A percentile compares a stretch with the other conserved stretches of the same genome.
Evolutionary conservation across 2,113 vertebrate genomes (phyloP).

Genomic region (zebrafish (Danio rerio)): DNA sequence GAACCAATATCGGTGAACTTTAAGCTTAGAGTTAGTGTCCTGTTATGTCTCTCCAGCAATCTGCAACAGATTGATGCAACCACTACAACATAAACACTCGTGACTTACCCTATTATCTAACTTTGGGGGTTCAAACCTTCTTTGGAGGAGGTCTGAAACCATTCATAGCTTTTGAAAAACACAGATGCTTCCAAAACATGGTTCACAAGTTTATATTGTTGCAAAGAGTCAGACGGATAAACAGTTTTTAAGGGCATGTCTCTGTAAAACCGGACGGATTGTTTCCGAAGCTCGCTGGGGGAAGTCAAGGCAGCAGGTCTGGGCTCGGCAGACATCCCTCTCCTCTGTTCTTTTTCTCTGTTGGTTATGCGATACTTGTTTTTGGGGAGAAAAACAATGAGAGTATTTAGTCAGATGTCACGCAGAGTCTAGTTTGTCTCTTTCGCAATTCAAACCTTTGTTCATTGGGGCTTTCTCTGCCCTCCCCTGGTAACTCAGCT

Average conservation of each 20-base stretch:
- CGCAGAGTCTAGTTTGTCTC: constrained; percentile 76
- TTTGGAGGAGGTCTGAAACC: constrained; percentile 60
- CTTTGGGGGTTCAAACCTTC: constrained; percentile 41
- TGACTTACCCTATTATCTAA: constrained; percentile 34
- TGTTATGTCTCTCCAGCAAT: constrained; percentile 23
- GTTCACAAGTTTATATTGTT: constrained; percentile 70
- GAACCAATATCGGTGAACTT: constrained; percentile 23
- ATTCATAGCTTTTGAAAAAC: constrained; percentile 63
- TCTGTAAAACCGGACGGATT: constrained; percentile 55
- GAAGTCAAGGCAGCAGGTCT: constrained; percentile 65
- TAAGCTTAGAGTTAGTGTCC: constrained; percentile 8
- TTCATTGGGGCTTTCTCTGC: constrained; percentile 69
- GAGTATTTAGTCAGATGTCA: constrained; percentile 82
- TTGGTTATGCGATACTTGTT: constrained; percentile 78
- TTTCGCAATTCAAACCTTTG: constrained; percentile 78
- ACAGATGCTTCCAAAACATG: constrained; percentile 64
- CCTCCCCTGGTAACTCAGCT: constrained; percentile 71
- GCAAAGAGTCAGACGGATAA: constrained; percentile 65
- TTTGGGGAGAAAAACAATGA: constrained; percentile 79
- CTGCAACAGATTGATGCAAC: constrained; percentile 14
- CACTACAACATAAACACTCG: constrained; percentile 34
- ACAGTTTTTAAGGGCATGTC: constrained; percentile 63
- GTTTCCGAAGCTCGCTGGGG: constrained; percentile 54
- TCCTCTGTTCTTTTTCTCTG: constrained; percentile 58
- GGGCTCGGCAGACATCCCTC: constrained; percentile 58